phyloP scores from a whole-genome alignment of 2,113 vertebrate species.

The Mohoua ochrocephala region DNA sequence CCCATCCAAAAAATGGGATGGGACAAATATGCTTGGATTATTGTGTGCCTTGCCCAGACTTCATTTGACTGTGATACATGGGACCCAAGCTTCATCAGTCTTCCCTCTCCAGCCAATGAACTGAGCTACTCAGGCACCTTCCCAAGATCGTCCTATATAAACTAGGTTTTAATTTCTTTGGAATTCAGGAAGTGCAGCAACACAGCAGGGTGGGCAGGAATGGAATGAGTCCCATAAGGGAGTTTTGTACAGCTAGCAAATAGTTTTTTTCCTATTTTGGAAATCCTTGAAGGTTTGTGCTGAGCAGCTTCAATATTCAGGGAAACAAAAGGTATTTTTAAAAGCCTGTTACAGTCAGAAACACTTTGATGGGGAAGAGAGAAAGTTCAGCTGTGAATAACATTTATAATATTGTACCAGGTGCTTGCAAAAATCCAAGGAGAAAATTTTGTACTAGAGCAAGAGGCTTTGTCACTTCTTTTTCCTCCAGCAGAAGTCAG shows the following conservation, averaged over 20 bases:
- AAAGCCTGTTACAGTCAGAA: not conserved
- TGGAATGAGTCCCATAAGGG: conserved; percentile 43
- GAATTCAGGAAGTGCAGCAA: conserved; percentile 50
- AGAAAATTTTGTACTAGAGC: not conserved
- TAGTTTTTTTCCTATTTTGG: conserved; percentile 40
- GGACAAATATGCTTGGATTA: not conserved
- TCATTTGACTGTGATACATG: not conserved
- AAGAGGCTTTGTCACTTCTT: not conserved
- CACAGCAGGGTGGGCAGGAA: conserved; percentile 24
- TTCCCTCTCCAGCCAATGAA: not conserved
- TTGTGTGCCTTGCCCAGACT: not conserved
- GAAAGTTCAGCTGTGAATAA: not conserved
- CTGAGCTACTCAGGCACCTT: not conserved
- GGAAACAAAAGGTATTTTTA: not conserved
- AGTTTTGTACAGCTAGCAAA: not conserved
- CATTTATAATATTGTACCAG: not conserved
- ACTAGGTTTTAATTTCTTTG: conserved; percentile 19
- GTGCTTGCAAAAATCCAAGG: not conserved
- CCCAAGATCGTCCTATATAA: conserved; percentile 12
- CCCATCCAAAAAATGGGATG: not conserved
- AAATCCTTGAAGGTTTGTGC: conserved; percentile 24
- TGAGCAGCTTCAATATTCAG: not conserved
- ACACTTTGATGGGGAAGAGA: not conserved
- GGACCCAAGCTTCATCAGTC: not conserved
- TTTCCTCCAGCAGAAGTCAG: not conserved